Base-by-base conservation (phyloP, 2,888 invertebrate genomes). In the Drosophila merina region DNA sequence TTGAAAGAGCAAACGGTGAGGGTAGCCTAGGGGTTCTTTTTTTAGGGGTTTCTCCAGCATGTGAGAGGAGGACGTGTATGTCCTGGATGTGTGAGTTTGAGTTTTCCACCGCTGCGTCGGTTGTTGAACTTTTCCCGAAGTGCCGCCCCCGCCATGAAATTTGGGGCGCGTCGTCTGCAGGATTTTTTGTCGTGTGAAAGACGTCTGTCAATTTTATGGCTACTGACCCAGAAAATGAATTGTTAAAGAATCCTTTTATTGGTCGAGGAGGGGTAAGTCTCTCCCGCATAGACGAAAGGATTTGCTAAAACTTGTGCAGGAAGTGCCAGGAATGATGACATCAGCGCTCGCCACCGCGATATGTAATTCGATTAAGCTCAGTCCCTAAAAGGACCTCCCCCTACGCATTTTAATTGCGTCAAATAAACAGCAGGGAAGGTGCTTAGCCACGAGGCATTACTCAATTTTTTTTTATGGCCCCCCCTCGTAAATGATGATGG, bases 221-320 rank as follows among this genome's bases (percentile, higher is more conserved):
- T 73, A 75, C 73, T 84, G 88, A 86, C 88, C 84, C 80, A 88
- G 79, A 87, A 82, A 68, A 63, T 49, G 51, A 56, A 60, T 54
- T 74, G 77, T 73, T 86, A 44, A 80, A 74, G 73, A 71, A 60
- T 52, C 33, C 45, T 45, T 68, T 71, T 33, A 38, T 28, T 12
- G 30, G 14, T 28, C 25, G 25, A 25, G 33, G 26, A 12, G 45
- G 38, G 10, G 28, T 25, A 6, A 12, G 38, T 5, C 14, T 14
- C n/a, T 12, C 26, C 10, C 20, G 26, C 31, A 38, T 14, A n/a
- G 8, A 26, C 10, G 26, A 40, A 42, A 62, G 47, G 69, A 25
- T 64, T 38, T 66, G 50, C 38, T n/a, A 25, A 14, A 58, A 31
- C 25, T 38, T 33, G 33, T 42, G 14, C 9, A 48, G 42, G 20